Evolutionary conservation across 2,797 vertebrate species (phyloP).

Genomic region (Galago senegalensis): DNA sequence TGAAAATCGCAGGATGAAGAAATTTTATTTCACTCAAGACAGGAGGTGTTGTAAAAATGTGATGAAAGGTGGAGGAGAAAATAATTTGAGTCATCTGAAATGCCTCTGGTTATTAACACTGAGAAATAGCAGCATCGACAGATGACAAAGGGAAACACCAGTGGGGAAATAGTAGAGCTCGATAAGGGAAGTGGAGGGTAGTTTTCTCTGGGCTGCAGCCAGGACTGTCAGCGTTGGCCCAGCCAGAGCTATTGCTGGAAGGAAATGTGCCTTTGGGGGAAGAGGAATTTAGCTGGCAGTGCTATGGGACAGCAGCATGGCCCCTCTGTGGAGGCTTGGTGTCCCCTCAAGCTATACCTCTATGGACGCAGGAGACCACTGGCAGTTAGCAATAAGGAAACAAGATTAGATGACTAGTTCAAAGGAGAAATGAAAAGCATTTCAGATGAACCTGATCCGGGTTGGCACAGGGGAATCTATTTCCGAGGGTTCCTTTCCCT

Average conservation of each 20-base stretch:
- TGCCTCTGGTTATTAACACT: not conserved
- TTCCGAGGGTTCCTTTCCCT: conserved; percentile 49
- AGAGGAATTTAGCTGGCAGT: not conserved
- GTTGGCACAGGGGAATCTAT: not conserved
- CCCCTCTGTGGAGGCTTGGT: not conserved
- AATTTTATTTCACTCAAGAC: conserved; percentile 51
- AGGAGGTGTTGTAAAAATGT: conserved; percentile 41
- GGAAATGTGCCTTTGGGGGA: not conserved
- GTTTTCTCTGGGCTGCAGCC: conserved; percentile 60
- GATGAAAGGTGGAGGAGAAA: conserved; percentile 51
- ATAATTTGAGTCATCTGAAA: conserved; percentile 37
- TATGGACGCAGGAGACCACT: not conserved
- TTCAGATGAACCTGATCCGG: not conserved
- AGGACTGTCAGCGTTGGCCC: not conserved
- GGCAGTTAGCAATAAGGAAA: not conserved
- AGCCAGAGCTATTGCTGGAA: not conserved
- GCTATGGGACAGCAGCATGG: not conserved
- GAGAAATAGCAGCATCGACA: conserved; percentile 2
- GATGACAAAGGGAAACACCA: conserved; percentile 21
- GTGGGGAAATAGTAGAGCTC: not conserved
- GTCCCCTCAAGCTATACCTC: not conserved
- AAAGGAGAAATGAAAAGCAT: conserved; percentile 16
- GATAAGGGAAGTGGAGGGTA: conserved; percentile 65
- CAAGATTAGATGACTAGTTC: not conserved
- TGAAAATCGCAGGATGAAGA: conserved; percentile 21